These are phyloP conservation scores for Eudasyphora cyanicolor DNA, from an alignment of 2,888 invertebrate genomes.

Conservation along the genomic window DNA sequence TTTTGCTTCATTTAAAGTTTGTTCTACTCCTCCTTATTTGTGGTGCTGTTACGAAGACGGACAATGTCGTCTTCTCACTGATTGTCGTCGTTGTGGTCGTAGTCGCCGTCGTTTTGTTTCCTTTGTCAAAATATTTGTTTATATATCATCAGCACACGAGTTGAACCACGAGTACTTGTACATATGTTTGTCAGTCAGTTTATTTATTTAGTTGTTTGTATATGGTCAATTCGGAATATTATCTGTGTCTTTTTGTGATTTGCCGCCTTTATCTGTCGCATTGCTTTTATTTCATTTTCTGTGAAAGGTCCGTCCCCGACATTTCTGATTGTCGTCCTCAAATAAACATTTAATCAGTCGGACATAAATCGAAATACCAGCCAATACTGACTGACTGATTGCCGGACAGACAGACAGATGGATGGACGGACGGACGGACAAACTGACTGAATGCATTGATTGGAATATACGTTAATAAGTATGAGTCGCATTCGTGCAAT, in stretches of 20 bases:
- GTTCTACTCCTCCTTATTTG: not conserved
- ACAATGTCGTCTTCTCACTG: not conserved
- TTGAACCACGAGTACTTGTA: not conserved
- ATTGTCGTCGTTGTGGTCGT: not conserved
- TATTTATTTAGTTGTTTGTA: no score
- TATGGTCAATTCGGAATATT: conserved; percentile 48
- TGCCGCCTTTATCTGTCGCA: conserved; percentile 62
- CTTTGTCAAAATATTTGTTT: conserved; percentile 36
- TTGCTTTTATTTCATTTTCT: conserved; percentile 34
- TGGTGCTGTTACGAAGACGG: not conserved
- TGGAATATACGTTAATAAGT: not conserved
- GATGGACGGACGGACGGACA: not conserved
- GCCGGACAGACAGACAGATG: not conserved
- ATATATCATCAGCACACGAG: not conserved
- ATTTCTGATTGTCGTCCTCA: conserved; percentile 37
- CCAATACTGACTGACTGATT: not conserved
- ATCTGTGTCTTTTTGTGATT: conserved; percentile 41
- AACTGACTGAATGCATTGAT: not conserved
- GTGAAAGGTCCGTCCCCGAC: not conserved
- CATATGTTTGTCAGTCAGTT: no score
- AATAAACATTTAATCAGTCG: conserved; percentile 50
- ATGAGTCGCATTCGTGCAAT: not conserved
- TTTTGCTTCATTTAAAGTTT: not conserved
- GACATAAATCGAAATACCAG: not conserved
- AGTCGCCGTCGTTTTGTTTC: conserved; percentile 43